phyloP scores from a whole-genome alignment of 2,888 invertebrate genomes.

The Allophyes oxyacanthae region DNA sequence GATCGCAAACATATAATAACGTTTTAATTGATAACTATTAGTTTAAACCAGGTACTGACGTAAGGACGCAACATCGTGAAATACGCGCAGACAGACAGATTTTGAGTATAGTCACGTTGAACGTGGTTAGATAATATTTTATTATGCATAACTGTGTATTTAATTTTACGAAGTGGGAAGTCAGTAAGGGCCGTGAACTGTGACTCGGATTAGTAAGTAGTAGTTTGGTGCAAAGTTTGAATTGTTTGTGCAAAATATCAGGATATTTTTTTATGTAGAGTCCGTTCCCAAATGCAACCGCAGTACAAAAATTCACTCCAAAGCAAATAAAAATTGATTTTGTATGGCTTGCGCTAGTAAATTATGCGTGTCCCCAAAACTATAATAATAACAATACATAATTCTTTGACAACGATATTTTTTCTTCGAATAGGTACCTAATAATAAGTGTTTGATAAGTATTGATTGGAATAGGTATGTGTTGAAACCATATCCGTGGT shows the following conservation, averaged over 20 bases:
- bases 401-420: too few relatives aligned
- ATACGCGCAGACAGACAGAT: slow-evolving; percentile 11
- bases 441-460: too few relatives aligned
- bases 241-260: slow-evolving; percentile 16
- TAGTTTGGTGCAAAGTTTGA: background rate
- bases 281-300: too few relatives aligned
- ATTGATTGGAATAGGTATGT: too few relatives aligned
- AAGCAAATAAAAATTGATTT: too few relatives aligned
- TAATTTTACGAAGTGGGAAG: slow-evolving; percentile 50
- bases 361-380: too few relatives aligned
- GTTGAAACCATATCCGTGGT: too few relatives aligned
- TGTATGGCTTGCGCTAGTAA: too few relatives aligned
- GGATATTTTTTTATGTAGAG: too few relatives aligned
- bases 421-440: too few relatives aligned
- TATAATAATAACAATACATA: too few relatives aligned
- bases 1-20: slow-evolving; percentile 35
- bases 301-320: too few relatives aligned
- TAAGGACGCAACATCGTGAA: slow-evolving; percentile 32
- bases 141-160: slow-evolving; percentile 46
- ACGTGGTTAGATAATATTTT: slow-evolving; percentile 27
- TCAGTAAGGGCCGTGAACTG: slow-evolving; percentile 43
- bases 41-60: slow-evolving; percentile 26
- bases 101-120: slow-evolving; percentile 42
- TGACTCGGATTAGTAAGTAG: background rate
- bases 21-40: slow-evolving; percentile 36